Evolutionary conservation across 2,888 invertebrate species (phyloP).

Genomic region (Hedychridium roseum): DNA sequence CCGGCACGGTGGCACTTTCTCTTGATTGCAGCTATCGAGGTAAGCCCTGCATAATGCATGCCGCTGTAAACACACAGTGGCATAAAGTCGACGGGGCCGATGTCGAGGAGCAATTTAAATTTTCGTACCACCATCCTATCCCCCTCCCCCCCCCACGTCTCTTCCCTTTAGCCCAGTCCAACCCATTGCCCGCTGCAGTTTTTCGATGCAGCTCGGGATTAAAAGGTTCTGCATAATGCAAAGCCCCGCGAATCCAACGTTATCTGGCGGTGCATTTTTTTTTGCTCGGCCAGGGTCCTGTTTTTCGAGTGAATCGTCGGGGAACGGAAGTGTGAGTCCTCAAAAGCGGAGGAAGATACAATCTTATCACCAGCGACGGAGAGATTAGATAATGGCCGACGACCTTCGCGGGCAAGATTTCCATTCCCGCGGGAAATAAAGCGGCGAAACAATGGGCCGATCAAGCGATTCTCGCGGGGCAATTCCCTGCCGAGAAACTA

Average conservation of each 20-base stretch:
- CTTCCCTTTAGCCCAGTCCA: too few species aligned
- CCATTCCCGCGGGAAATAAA: too few species aligned
- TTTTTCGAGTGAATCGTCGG: too few species aligned
- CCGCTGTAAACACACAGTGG: constrained; percentile 2
- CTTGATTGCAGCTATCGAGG: constrained; percentile 40
- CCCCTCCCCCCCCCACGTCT: too few species aligned
- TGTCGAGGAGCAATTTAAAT: constrained; percentile 46
- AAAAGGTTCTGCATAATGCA: constrained; percentile 50
- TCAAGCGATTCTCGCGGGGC: background rate
- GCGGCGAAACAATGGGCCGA: too few species aligned
- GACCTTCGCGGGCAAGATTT: too few species aligned
- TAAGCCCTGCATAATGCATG: constrained; percentile 44
- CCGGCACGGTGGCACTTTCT: constrained; percentile 11
- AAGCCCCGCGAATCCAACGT: constrained; percentile 28
- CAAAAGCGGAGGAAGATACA: too few species aligned
- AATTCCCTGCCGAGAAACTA: constrained; percentile 25
- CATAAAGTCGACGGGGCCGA: constrained; percentile 24
- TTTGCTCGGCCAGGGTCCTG: too few species aligned
- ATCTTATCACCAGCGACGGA: too few species aligned
- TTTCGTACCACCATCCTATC: constrained; percentile 33
- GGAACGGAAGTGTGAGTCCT: too few species aligned
- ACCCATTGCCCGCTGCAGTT: constrained; percentile 35
- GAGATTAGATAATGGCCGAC: too few species aligned
- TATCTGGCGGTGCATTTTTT: too few species aligned
- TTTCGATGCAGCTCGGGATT: constrained; percentile 47